Evolutionary conservation across 2,113 vertebrate genomes (phyloP), one percentile per base, ranked within the genome.

Genomic region (Oreocharis arfaki): DNA sequence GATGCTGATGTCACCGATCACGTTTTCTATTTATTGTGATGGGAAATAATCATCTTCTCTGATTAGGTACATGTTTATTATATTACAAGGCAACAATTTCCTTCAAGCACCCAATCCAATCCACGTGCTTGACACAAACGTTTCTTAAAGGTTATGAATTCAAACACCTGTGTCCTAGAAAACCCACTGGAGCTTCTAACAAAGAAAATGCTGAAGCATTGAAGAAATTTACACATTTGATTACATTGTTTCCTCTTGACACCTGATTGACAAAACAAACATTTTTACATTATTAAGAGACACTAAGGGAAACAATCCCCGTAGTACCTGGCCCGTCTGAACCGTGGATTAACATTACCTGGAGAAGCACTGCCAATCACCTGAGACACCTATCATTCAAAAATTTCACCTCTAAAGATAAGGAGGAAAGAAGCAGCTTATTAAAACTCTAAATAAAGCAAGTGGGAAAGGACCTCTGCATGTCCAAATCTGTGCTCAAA

Each of bases 181-280:
- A 93, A 94, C 20, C 39, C 1, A 0, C n/a, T 53, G 20, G 20
- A 61, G 77, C 49, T 91, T 87, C 74, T 42, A 89, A 93, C 70
- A 91, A 93, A 84, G 80, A 75, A 93, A 91, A 92, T 6, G 20
- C 27, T 52, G 52, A 76, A 87, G 89, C 33, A 92, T 0, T 56
- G 64, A 64, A 79, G 69, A 82, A 79, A 94, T 93, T 82, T 69
- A 49, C 92, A 85, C 89, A 91, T 63, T 53, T 89, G 87, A 96
- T 96, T 96, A 87, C 30, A 63, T 22, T 95, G 61, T 84, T 91
- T 93, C 65, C 80, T 94, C 91, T 95, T 87, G 22, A 94, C 33
- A 20, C 6, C 32, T 76, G 49, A 91, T 8, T 75, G n/a, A 82
- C 41, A 79, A 94, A 93, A 95, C 65, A 91, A 96, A 68, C 16